Base-by-base conservation (phyloP, 2,888 invertebrate species). In the Linnaemya vulpina region DNA sequence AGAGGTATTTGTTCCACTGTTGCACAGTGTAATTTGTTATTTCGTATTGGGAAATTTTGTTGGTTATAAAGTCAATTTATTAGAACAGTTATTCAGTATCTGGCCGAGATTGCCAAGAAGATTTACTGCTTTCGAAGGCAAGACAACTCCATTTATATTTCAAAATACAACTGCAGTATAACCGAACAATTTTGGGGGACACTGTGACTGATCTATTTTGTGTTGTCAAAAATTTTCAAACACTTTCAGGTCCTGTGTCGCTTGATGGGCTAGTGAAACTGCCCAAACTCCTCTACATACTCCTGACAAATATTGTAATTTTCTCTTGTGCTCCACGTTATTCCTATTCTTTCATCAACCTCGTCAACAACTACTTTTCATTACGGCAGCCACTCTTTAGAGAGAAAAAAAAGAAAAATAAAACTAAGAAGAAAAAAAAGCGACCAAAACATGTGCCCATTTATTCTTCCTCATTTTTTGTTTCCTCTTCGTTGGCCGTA, bases 401-500 rank as follows among this genome's bases (percentile, higher is more conserved):
- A 7, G 0, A 7, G 46, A 46, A 15, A 53, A 17, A 30, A 7
- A 30, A 30, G 46, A 46, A 15, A 53, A 30, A n/a, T n/a, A n/a
- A n/a, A n/a, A n/a, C n/a, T n/a, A n/a, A n/a, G n/a, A n/a, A n/a
- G n/a, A 13, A 13, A 20, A 11, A 3, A 58, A 30, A 35, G 25
- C 20, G 40, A 1, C 13, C 46, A 30, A 43, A 13, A 15, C 43
- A 38, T 76, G 38, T 46, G 40, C 58, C 22, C 35, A 15, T 62
- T 53, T 35, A 11, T 46, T 25, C 63, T 30, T 35, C 35, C 10
- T 22, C 1, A 38, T 10, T 67, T 77, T 83, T 63, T 82, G 53
- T 38, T 55, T 78, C 58, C 73, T 83, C 55, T 58, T 71, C 63
- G 38, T 58, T 63, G 46, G 8, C 75, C 60, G 68, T 71, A 80